Evolutionary conservation across 2,888 invertebrate genomes (phyloP), one percentile per base, ranked within the genome.

Genomic region (Polyommatus icarus): DNA sequence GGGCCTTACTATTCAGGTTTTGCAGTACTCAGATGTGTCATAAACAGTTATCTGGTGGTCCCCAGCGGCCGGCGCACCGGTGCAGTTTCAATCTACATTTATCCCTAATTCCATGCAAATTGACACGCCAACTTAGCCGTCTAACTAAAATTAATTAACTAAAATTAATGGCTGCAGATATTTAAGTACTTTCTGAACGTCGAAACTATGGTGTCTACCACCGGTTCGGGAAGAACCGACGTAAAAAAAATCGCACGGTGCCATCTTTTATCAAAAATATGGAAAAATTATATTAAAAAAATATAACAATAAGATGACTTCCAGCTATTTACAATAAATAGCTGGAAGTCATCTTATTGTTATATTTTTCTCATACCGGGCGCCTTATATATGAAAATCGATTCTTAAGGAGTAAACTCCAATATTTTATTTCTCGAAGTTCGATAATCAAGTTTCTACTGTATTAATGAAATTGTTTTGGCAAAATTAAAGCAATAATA

Each of bases 111-210:
- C 59, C 59, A 59, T 59, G 59, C 7, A 59, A 59, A 59, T 59
- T 59, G 59, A 20, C 20, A 8, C 20, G 59, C 20, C n/a, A 59
- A 20, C 59, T 59, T 20, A 59, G 59, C 20, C 59, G 59, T 59
- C 59, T 59, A 59, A 59, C 20, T 20, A 20, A 59, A 59, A 59
- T n/a, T 59, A 59, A 61, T 61, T 59, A 59, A 59, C 20, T 20
- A 20, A 59, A 59, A 59, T n/a, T 59, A 59, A 61, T 61, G 59
- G 10, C 24, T 61, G 12, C 59, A 61, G 59, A 61, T 61, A 61
- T 61, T 61, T 24, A 10, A 61, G 7, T 54, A 54, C 54, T 54
- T 54, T 18, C 54, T 54, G 18, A 54, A 18, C 18, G 15, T 54
- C 18, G 5, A 18, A 18, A 54, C 54, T 54, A 54, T 54, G 18